Evolutionary conservation across 2,113 vertebrate genomes (phyloP).

Genomic region (Piprites chloris): DNA sequence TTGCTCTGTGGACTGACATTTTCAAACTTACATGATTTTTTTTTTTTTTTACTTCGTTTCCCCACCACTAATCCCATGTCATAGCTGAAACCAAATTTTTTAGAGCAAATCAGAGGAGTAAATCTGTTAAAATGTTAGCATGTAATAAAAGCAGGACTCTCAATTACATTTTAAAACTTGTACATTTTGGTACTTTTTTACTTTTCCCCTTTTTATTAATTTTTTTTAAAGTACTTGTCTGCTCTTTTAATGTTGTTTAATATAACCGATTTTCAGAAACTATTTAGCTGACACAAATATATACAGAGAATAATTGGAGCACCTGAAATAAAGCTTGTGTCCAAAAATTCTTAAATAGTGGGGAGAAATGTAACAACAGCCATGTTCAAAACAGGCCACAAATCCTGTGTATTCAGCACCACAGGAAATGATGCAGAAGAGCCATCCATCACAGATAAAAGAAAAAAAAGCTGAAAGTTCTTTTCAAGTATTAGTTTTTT

Average conservation of each 20-base stretch:
- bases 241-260: not conserved
- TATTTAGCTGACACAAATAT: conserved; percentile 40
- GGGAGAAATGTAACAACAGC: not conserved
- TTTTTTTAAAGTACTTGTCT: not conserved
- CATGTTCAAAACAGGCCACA: conserved; percentile 10
- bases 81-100: not conserved
- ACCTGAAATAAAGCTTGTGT: conserved; percentile 24
- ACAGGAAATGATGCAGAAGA: conserved; percentile 56
- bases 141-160: not conserved
- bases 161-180: not conserved
- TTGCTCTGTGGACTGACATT: not conserved
- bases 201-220: not conserved
- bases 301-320: conserved; percentile 51
- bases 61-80: not conserved
- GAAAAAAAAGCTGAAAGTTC: not conserved
- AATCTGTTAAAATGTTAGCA: not conserved
- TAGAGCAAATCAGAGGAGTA: not conserved
- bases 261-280: conserved; percentile 46
- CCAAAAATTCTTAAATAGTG: not conserved
- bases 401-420: conserved; percentile 25
- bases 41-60: not conserved
- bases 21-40: not conserved
- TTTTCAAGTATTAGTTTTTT: not conserved
- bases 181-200: not conserved
- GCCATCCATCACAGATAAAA: not conserved